These are phyloP conservation scores for Notodonta ziczac DNA, from an alignment of 2,888 invertebrate genomes.

Conservation along the genomic window DNA sequence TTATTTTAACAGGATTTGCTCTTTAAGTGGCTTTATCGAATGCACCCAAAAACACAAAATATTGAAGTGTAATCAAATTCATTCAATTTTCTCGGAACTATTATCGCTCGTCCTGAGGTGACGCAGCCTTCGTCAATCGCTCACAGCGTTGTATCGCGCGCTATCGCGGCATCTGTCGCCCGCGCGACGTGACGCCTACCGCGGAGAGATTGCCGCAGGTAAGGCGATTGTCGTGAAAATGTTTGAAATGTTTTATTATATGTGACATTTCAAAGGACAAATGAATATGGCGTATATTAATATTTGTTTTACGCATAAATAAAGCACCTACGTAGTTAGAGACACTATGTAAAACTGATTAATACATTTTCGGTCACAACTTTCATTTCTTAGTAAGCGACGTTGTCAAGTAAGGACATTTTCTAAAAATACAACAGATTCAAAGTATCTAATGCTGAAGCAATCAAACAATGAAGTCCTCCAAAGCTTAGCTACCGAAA, in stretches of 20 bases:
- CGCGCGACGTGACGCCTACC: neutral
- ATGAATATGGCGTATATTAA: too few species aligned
- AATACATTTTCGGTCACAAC: too few species aligned
- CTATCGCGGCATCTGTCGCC: neutral
- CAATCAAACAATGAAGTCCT: conserved; percentile 18
- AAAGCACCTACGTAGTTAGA: too few species aligned
- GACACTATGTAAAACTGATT: too few species aligned
- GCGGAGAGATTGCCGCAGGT: neutral
- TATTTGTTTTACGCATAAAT: too few species aligned
- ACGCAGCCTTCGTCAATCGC: neutral
- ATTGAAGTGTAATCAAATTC: too few species aligned
- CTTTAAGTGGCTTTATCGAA: too few species aligned
- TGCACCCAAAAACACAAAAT: too few species aligned
- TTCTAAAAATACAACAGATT: neutral
- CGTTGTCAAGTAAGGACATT: too few species aligned
- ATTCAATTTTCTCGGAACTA: neutral
- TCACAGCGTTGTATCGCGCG: neutral
- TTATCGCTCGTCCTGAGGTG: neutral
- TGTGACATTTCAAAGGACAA: neutral
- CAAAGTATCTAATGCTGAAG: conserved; percentile 6
- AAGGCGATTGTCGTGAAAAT: neutral
- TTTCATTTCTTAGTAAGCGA: too few species aligned
- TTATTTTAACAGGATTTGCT: too few species aligned
- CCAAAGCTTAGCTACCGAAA: conserved; percentile 25
- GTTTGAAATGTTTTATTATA: neutral